Evolutionary conservation across 1,140 invertebrate genomes (phyloP).

Genomic region (Campoletis sonorensis): DNA sequence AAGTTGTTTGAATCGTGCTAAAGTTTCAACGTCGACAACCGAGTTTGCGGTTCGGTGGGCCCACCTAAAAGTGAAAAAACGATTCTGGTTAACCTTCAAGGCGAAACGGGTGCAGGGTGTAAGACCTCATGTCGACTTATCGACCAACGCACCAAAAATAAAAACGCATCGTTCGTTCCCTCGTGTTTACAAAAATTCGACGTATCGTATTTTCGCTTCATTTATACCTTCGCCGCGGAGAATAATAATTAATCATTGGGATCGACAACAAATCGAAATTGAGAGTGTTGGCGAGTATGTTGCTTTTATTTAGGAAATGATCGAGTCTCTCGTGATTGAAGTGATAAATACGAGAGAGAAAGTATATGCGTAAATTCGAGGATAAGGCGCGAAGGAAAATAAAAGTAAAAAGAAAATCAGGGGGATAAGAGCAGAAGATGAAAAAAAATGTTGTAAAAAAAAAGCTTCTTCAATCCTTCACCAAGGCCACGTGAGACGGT

Average conservation of each 20-base stretch:
- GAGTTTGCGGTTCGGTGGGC: not conserved
- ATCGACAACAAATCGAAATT: too few species aligned
- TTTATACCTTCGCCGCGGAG: too few species aligned
- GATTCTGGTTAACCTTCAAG: conserved; percentile 12
- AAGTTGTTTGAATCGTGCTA: not conserved
- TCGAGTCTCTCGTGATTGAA: not conserved
- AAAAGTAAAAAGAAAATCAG: not conserved
- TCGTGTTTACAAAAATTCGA: not conserved
- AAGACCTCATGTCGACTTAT: conserved; percentile 5
- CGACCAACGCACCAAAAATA: not conserved
- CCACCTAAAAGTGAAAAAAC: conserved; percentile 11
- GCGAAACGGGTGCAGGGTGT: conserved; percentile 1
- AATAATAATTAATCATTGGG: too few species aligned
- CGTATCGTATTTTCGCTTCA: too few species aligned
- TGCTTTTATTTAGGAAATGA: not conserved
- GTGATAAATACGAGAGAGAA: not conserved
- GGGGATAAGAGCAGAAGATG: not conserved
- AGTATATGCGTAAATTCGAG: not conserved
- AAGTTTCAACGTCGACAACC: not conserved
- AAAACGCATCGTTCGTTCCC: not conserved
- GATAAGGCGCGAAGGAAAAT: not conserved
- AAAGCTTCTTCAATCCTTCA: not conserved
- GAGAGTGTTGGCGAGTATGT: not conserved
- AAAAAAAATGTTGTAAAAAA: not conserved
- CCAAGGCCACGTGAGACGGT: conserved; percentile 8